Base-by-base conservation (phyloP, 2,113 vertebrate species). In the Trogon surrucura region DNA sequence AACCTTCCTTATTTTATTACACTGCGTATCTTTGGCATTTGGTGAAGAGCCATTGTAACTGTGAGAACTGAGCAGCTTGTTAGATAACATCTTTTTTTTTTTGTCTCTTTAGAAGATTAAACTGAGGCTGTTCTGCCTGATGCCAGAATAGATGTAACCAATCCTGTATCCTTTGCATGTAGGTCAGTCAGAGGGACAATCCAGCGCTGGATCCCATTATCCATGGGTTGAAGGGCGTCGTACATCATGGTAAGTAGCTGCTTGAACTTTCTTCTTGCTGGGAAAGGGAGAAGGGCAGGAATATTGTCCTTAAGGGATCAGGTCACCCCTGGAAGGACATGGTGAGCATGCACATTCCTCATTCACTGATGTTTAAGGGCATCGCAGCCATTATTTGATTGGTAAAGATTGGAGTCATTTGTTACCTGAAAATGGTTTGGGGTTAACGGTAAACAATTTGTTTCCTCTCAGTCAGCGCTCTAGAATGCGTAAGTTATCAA, bases 141-240 rank as follows among this genome's bases (percentile, higher is more conserved):
- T 98, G 93, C 95, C 88, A 94, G 97, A 92, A 97, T 80, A 96
- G 93, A 97, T 97, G 96, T 98, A 98, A 98, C 98, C 96, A 96
- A 94, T 97, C 92, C 58, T 97, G 86, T 97, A 96, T 98, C 80
- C 96, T 97, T 98, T 98, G 95, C 96, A 94, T 98, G 91, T 97
- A 99, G 99, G 99, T 99, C 94, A 99, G 98, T 91, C 98, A 98
- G 88, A 99, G 98, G 97, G 98, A 99, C 98, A 99, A 99, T 97
- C 98, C 98, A 10, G 99, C 99, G 19, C 98, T 99, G 94, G 98
- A 99, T 97, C 99, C 99, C 74, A 99, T 99, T 97, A 99, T 99
- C 98, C 99, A 99, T 54, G 99, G 99, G 86, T 96, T 99, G 97
- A 99, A 99, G 97, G 99, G 99, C 4, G 99, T 99, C 88, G 99